phyloP scores from a whole-genome alignment of 2,797 vertebrate genomes.

The Lutjanus campechanus region DNA sequence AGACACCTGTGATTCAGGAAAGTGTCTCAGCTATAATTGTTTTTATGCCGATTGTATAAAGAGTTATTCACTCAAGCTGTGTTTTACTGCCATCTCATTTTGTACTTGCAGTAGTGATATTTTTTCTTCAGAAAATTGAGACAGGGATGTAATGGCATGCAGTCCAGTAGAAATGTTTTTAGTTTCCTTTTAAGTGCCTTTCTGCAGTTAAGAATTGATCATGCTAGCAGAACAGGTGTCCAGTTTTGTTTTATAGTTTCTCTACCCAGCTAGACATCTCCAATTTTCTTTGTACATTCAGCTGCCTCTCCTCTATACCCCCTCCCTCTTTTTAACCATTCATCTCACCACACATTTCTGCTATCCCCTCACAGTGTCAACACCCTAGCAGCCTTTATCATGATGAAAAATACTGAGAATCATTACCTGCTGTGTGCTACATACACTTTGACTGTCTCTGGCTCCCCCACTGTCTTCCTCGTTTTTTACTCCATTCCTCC shows the following conservation, averaged over 20 bases:
- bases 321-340: constrained; percentile 27
- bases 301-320: constrained; percentile 4
- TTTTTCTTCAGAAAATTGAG: not conserved
- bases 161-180: constrained; percentile 1
- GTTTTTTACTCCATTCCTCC: constrained; percentile 23
- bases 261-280: constrained; percentile 7
- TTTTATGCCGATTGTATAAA: constrained; percentile 17
- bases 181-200: constrained; percentile 12
- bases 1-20: constrained; percentile 4
- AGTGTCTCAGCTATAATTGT: constrained; percentile 7
- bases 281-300: constrained; percentile 20
- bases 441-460: constrained; percentile 23
- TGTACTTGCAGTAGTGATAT: not conserved
- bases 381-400: constrained; percentile 51
- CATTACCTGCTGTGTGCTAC: constrained; percentile 61
- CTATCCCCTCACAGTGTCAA: constrained; percentile 26
- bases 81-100: constrained; percentile 17
- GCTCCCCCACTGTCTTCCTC: constrained; percentile 12
- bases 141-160: not conserved
- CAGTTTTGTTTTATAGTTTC: constrained; percentile 37
- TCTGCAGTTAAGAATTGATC: constrained; percentile 20
- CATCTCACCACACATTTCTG: constrained; percentile 31
- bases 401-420: constrained; percentile 53
- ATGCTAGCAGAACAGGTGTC: constrained; percentile 25
- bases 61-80: constrained; percentile 21